Percentiles rank a stretch among this genome's conserved stretches.
Conservation (phyloP, 1,140 invertebrate genomes). For the Myzus persicae region DNA sequence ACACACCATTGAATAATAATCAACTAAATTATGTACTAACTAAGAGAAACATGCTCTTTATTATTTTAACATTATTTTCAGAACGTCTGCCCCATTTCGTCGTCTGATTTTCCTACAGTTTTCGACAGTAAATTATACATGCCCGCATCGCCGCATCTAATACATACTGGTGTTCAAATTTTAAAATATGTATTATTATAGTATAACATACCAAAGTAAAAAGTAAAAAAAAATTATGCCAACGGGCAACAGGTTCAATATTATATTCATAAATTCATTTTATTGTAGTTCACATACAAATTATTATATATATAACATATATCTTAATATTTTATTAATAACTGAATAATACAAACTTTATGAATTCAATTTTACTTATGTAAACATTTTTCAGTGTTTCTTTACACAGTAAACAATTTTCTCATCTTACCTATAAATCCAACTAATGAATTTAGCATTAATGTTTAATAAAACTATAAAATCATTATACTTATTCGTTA, state of each 20-base stretch:
- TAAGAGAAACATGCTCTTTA: constrained; percentile 23
- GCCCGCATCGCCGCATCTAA: constrained; percentile 12
- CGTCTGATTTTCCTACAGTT: background rate
- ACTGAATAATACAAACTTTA: background rate
- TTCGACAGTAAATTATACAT: background rate
- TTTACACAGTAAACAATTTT: no score
- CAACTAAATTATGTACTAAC: constrained; percentile 37
- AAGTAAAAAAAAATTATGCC: background rate
- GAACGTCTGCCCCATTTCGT: constrained; percentile 19
- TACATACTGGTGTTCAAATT: constrained; percentile 6
- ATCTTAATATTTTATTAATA: background rate
- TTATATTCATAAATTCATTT: background rate
- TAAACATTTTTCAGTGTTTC: no score
- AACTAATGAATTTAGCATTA: no score
- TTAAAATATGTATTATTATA: background rate
- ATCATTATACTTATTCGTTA: no score
- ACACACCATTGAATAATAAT: constrained; percentile 45
- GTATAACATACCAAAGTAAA: background rate
- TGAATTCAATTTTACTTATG: background rate
- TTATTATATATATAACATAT: background rate
- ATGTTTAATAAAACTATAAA: no score
- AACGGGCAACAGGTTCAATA: background rate
- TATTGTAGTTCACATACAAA: background rate
- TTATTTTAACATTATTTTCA: constrained; percentile 42
- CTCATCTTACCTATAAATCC: no score